These are phyloP conservation scores for Trialeurodes vaporariorum DNA, from an alignment of 1,140 invertebrate species.

Conservation along the genomic window DNA sequence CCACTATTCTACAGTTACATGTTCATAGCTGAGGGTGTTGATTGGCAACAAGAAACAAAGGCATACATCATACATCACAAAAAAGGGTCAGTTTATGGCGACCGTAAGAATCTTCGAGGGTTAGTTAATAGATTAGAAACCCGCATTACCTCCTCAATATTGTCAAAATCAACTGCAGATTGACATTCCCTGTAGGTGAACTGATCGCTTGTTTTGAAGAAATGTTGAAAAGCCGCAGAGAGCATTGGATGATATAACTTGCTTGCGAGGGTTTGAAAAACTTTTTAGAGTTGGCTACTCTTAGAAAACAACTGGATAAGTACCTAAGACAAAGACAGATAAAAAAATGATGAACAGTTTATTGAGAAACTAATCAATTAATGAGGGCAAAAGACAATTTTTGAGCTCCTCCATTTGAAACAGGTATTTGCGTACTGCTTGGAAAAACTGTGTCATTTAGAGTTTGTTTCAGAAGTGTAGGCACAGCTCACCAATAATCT, in stretches of 20 bases:
- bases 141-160: neutral
- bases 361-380: too few species aligned
- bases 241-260: neutral
- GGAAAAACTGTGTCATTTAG: too few species aligned
- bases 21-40: too few species aligned
- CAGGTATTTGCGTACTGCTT: too few species aligned
- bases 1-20: too few species aligned
- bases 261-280: neutral
- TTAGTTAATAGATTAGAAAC: neutral
- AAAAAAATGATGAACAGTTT: neutral
- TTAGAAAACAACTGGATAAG: neutral
- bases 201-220: neutral
- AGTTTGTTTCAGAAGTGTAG: too few species aligned
- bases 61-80: too few species aligned
- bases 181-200: neutral
- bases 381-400: too few species aligned
- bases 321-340: neutral
- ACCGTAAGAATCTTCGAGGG: neutral
- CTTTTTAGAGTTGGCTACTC: neutral
- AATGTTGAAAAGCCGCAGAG: neutral
- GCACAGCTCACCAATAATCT: too few species aligned
- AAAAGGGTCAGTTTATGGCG: too few species aligned
- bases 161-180: neutral
- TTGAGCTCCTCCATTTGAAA: too few species aligned
- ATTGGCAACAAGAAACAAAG: too few species aligned